Evolutionary conservation across 2,797 vertebrate species (phyloP).

Genomic region (Argyrosomus regius): DNA sequence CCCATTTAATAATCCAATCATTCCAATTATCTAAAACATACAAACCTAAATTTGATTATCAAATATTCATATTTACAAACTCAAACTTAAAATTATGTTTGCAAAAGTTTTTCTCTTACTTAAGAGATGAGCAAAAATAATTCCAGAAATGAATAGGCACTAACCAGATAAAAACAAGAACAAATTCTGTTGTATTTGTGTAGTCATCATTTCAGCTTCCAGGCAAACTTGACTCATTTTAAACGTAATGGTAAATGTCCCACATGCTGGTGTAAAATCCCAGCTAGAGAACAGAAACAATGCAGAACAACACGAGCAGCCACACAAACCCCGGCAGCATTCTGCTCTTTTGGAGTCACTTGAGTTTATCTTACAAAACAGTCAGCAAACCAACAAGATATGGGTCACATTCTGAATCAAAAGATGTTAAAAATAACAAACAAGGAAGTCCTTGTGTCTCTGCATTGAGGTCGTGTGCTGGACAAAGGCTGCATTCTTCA

Average conservation of each 20-base stretch:
- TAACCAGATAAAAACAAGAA: too few species aligned
- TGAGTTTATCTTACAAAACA: slow-evolving; percentile 64
- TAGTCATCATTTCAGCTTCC: neutral
- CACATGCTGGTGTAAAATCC: neutral
- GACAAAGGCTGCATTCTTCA: slow-evolving; percentile 75
- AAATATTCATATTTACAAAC: too few species aligned
- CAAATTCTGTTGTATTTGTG: neutral
- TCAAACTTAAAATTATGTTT: too few species aligned
- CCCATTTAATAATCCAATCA: too few species aligned
- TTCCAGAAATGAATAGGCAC: too few species aligned
- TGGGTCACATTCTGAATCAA: slow-evolving; percentile 52
- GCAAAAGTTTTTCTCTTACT: too few species aligned
- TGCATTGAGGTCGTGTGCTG: slow-evolving; percentile 4
- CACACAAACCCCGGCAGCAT: neutral
- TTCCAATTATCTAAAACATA: too few species aligned
- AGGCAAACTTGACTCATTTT: neutral
- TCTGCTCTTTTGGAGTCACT: slow-evolving; percentile 15
- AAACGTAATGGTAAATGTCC: slow-evolving; percentile 2
- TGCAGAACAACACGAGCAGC: neutral
- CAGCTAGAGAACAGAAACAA: neutral
- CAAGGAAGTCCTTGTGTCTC: slow-evolving; percentile 67
- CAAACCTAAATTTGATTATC: too few species aligned
- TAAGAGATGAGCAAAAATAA: too few species aligned
- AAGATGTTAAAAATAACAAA: slow-evolving; percentile 65
- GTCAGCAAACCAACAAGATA: slow-evolving; percentile 38